Percentiles rank a stretch among this genome's conserved stretches.
Evolutionary conservation across 2,888 invertebrate species (phyloP).

Genomic region (Synergus japonicus): DNA sequence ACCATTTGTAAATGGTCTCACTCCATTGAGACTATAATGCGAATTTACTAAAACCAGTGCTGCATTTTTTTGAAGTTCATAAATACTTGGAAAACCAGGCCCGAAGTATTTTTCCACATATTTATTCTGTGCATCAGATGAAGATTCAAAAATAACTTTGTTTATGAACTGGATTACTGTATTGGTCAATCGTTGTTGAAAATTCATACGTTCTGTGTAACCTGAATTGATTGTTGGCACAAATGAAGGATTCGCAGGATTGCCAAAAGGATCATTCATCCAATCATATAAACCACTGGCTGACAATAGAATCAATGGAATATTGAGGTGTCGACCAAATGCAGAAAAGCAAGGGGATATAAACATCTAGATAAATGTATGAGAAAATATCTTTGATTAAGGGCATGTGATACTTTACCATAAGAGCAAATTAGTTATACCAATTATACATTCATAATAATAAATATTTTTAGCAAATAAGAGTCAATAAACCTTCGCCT

Average conservation of each 20-base stretch:
- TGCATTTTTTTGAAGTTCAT: constrained; percentile 76
- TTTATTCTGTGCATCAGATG: neutral
- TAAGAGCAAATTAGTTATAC: no score
- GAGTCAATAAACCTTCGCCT: no score
- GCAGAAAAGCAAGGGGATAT: constrained; percentile 53
- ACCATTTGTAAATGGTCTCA: constrained; percentile 76
- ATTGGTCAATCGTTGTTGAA: constrained; percentile 57
- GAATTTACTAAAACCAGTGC: constrained; percentile 73
- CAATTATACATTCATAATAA: no score
- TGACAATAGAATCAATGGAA: constrained; percentile 50
- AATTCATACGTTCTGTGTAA: constrained; percentile 51
- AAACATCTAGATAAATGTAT: constrained; percentile 46
- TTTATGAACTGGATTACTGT: constrained; percentile 2
- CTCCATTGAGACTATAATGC: constrained; percentile 70
- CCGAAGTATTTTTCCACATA: constrained; percentile 59
- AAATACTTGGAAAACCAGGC: constrained; percentile 70
- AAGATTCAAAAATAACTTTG: neutral
- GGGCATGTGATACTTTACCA: no score
- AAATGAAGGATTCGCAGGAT: constrained; percentile 49
- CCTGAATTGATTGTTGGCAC: constrained; percentile 26
- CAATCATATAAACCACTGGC: constrained; percentile 48
- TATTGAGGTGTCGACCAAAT: constrained; percentile 55
- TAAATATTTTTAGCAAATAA: no score
- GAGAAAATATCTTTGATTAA: neutral
- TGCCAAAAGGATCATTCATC: constrained; percentile 51